Evolutionary conservation across 2,113 vertebrate species (phyloP), one percentile per base, ranked within the genome.

Genomic region (Clarias magur): DNA sequence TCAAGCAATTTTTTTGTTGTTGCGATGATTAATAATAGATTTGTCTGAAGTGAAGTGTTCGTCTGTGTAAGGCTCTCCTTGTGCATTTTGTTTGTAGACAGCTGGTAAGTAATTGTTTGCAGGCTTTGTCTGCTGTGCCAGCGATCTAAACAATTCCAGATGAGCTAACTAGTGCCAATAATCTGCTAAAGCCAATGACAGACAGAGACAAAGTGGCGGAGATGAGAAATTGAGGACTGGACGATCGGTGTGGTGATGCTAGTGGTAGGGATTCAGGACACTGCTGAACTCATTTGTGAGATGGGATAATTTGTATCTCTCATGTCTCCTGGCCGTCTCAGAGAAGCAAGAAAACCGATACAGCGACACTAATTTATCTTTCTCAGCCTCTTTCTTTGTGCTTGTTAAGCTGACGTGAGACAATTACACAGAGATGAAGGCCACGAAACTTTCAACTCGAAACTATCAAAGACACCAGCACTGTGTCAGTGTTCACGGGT

Each of bases 281-380:
- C 85, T 91, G 90, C 89, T 89, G 72, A 92, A 91, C 89, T 93
- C 88, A 93, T 94, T 94, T 93, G 92, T 88, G 75, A 87, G 90
- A 90, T 89, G 89, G 91, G 92, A 91, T 93, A 87, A 94, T 94
- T 93, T 94, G 90, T 93, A 91, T 92, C 90, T 89, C 90, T 92
- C 89, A 89, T 92, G 93, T 91, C 93, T 91, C 84, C 82, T 19
- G 91, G 92, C 91, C 88, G 85, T 91, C 92, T 88, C 91, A 86
- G 85, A 91, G 90, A 91, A 92, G 90, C 62, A 80, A 89, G 88
- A 88, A 86, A 92, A 88, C 88, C 91, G 88, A 90, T 87, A 89
- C 84, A 86, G 86, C 89, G 90, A 81, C 83, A 82, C 83, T 89
- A 90, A 92, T 94, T 93, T 91, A 93, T 94, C 90, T 93, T 91